Conservation (phyloP, 2,888 invertebrate genomes). For the Eilema depressum region DNA sequence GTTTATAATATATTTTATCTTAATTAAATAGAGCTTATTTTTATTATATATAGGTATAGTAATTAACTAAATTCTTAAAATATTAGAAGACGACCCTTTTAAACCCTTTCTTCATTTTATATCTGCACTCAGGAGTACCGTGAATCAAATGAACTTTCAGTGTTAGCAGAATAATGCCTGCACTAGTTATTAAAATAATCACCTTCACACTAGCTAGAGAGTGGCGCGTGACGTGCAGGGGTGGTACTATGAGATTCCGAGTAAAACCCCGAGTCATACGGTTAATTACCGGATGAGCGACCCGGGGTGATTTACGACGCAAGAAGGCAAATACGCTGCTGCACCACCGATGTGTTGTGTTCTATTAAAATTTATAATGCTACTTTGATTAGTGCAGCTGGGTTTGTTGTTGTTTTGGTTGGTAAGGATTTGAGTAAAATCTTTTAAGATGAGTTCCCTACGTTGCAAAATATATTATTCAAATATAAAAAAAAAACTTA, state of each 20-base stretch:
- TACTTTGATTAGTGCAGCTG: conserved; percentile 37
- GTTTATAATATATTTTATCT: too few species aligned
- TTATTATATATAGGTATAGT: too few species aligned
- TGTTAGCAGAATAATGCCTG: conserved; percentile 12
- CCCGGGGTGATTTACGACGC: conserved; percentile 69
- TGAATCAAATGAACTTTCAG: conserved; percentile 1
- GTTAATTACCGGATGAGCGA: conserved; percentile 70
- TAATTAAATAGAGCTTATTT: too few species aligned
- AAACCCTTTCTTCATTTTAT: not conserved
- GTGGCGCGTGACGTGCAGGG: conserved; percentile 26
- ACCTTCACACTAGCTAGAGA: conserved; percentile 25
- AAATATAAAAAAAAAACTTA: too few species aligned
- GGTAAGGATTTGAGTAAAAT: not conserved
- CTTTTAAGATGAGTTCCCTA: not conserved
- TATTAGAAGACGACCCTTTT: not conserved
- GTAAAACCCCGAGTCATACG: conserved; percentile 64
- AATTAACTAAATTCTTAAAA: not conserved
- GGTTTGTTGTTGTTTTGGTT: conserved; percentile 21
- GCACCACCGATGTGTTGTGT: conserved; percentile 45
- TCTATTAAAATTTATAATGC: conserved; percentile 47
- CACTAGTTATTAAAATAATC: conserved; percentile 37
- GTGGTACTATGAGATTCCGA: conserved; percentile 21
- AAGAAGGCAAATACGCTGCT: conserved; percentile 49
- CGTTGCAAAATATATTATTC: not conserved
- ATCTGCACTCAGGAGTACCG: not conserved